Evolutionary conservation across 2,888 invertebrate genomes (phyloP), one percentile per base, ranked within the genome.

Genomic region (Agriopis aurantiaria): DNA sequence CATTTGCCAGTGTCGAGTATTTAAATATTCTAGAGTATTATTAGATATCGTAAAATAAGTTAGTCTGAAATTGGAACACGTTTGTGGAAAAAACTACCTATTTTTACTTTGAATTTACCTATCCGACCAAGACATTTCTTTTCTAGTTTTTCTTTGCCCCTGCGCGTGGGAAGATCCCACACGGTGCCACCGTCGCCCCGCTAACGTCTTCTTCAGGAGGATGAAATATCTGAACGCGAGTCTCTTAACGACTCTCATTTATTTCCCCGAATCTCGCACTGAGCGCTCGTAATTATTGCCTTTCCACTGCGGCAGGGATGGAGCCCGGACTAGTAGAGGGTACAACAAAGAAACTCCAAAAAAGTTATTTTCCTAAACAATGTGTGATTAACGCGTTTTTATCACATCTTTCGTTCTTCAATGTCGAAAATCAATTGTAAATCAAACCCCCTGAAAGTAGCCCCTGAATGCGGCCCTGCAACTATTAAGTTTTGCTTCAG

Each of bases 191-290:
- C 73, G 82, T 80, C 78, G 79, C 84, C 78, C 84, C 83, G 86
- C 87, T 87, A 90, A 93, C 91, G 89, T 93, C 93, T 94, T 91
- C 89, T 91, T 93, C 85, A 85, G 87, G 91, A 90, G 93, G 88
- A 89, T 92, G 93, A 93, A 93, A 93, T 93, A 93, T 92, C 89
- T 91, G 86, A 91, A 91, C 91, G 92, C 88, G 88, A 91, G 87
- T 91, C 91, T 90, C 92, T 91, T 93, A 93, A 93, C 92, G 92
- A 86, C 85, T 77, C 91, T 92, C 93, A 92, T 94, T 93, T 93
- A 93, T 93, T 93, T 92, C 87, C 91, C 84, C 87, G 90, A 93
- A 93, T 92, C 93, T 93, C 92, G 89, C 88, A 90, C 91, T 88
- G 92, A 91, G 84, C 90, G 86, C 82, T 86, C 82, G 92, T 93